phyloP scores from a whole-genome alignment of 2,113 vertebrate genomes.

The rabbit (Oryctolagus cuniculus) region mOryCun1.1 NC_091443.1:72487501-72488000 shows the following conservation, averaged over 20 bases:
- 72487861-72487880: constrained; percentile 56
- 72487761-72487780: constrained; percentile 56
- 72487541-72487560: constrained; percentile 82
- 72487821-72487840: constrained; percentile 12
- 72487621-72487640: constrained; percentile 83
- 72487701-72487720: constrained; percentile 67
- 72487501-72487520: constrained; percentile 78
- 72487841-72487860: background rate
- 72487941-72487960: constrained; percentile 25
- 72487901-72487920: constrained; percentile 1
- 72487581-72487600: constrained; percentile 77
- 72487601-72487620: constrained; percentile 86
- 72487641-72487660: constrained; percentile 82
- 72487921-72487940: constrained; percentile 50
- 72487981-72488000: constrained; percentile 8
- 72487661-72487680: constrained; percentile 77
- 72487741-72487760: constrained; percentile 60
- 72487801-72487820: constrained; percentile 56
- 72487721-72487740: constrained; percentile 73
- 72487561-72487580: constrained; percentile 81
- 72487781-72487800: constrained; percentile 56
- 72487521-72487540: constrained; percentile 75
- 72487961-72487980: constrained; percentile 74
- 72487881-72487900: constrained; percentile 70
- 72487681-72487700: constrained; percentile 76